Conservation (phyloP, 1,140 invertebrate species). For the Drosophila tropicalis region DNA sequence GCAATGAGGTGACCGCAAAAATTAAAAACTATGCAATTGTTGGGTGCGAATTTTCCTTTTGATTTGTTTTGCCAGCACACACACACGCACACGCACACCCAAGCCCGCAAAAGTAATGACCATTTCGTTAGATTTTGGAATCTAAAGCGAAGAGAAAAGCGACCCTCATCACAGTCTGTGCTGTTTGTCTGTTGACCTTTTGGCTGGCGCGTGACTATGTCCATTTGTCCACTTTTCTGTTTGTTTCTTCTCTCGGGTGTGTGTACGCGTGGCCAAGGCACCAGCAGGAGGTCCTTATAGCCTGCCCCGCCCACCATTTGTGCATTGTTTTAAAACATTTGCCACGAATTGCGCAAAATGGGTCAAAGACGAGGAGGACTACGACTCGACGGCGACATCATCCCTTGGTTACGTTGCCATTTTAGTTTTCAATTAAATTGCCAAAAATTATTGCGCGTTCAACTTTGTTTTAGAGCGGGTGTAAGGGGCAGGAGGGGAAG, state of each 20-base stretch:
- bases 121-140: constrained; percentile 9
- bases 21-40: constrained; percentile 19
- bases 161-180: constrained; percentile 17
- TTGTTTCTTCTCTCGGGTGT: not conserved
- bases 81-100: not conserved
- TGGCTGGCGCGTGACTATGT: constrained; percentile 15
- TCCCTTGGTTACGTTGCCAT: constrained; percentile 11
- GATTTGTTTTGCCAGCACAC: constrained; percentile 14
- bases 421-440: constrained; percentile 20
- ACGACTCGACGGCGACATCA: not conserved
- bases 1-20: constrained; percentile 9
- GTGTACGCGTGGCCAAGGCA: not conserved
- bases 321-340: constrained; percentile 3
- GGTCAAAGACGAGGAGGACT: not conserved
- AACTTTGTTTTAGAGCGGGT: not conserved
- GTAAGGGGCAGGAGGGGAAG: not conserved
- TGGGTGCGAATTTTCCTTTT: constrained; percentile 15
- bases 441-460: constrained; percentile 13
- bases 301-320: not conserved
- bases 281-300: constrained; percentile 4
- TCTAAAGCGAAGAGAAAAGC: not conserved
- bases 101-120: constrained; percentile 10
- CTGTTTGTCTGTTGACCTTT: constrained; percentile 19
- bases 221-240: constrained; percentile 14
- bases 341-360: constrained; percentile 11